Percentiles rank a stretch among this genome's conserved stretches.
Evolutionary conservation across 2,888 invertebrate genomes (phyloP).

Genomic region (Agrotis clavis): DNA sequence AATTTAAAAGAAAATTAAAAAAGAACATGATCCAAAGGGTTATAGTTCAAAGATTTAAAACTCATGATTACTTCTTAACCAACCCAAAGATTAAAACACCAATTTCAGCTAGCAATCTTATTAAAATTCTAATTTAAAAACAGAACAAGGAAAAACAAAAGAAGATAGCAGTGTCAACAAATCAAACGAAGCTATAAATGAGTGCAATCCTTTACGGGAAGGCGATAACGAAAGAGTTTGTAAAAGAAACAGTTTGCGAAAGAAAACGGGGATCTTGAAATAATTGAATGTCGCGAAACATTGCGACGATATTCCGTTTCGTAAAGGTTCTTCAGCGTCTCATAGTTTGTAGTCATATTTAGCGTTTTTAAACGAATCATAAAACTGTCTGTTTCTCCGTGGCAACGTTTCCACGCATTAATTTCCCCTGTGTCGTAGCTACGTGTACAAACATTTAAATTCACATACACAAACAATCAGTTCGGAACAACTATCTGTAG

Average conservation of each 20-base stretch:
- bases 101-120: constrained; percentile 24
- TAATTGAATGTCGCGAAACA: constrained; percentile 49
- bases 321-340: background rate
- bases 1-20: too few species aligned
- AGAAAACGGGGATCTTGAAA: constrained; percentile 42
- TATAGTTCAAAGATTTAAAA: background rate
- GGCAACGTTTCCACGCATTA: too few species aligned
- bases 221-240: constrained; percentile 53
- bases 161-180: constrained; percentile 38
- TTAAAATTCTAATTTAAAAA: constrained; percentile 48
- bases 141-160: constrained; percentile 25
- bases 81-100: background rate
- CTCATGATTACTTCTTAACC: background rate
- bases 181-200: constrained; percentile 48
- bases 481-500: too few species aligned
- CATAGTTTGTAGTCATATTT: too few species aligned
- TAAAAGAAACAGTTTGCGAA: constrained; percentile 32
- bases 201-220: constrained; percentile 43
- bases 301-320: constrained; percentile 20
- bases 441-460: too few species aligned
- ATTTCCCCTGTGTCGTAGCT: too few species aligned
- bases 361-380: too few species aligned
- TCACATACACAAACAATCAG: too few species aligned
- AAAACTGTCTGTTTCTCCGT: too few species aligned
- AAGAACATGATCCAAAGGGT: too few species aligned